Conservation (phyloP, 2,888 invertebrate genomes). For the Pteria penguin region DNA sequence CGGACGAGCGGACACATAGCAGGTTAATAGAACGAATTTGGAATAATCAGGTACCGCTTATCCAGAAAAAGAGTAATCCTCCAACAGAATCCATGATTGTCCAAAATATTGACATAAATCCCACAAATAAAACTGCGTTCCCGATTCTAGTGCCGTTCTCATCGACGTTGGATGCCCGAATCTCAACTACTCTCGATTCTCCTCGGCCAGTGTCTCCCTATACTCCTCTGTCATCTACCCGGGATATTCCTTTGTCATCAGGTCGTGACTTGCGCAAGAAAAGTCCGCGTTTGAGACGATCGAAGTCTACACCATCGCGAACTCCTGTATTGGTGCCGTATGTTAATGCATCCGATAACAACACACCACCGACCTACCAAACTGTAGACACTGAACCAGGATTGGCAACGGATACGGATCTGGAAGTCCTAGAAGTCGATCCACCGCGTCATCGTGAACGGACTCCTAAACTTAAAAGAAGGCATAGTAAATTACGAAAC, state of each 20-base stretch:
- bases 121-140: background rate
- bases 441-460: background rate
- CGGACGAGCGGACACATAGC: background rate
- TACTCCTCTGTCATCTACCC: too few species aligned
- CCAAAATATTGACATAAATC: background rate
- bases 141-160: background rate
- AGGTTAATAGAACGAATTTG: constrained; percentile 4
- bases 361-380: background rate
- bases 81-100: background rate
- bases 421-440: background rate
- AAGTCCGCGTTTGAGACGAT: background rate
- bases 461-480: background rate
- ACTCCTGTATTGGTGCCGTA: background rate
- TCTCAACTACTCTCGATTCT: too few species aligned
- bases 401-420: background rate
- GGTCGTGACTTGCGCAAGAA: too few species aligned
- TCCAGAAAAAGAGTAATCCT: background rate
- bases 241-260: too few species aligned
- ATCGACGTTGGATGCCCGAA: too few species aligned
- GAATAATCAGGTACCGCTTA: background rate
- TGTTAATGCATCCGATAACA: background rate
- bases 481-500: background rate
- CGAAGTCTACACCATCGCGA: background rate
- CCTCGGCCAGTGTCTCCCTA: too few species aligned
- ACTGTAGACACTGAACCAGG: background rate